phyloP scores from a whole-genome alignment of 2,888 invertebrate species.

The Cyclophora punctaria region DNA sequence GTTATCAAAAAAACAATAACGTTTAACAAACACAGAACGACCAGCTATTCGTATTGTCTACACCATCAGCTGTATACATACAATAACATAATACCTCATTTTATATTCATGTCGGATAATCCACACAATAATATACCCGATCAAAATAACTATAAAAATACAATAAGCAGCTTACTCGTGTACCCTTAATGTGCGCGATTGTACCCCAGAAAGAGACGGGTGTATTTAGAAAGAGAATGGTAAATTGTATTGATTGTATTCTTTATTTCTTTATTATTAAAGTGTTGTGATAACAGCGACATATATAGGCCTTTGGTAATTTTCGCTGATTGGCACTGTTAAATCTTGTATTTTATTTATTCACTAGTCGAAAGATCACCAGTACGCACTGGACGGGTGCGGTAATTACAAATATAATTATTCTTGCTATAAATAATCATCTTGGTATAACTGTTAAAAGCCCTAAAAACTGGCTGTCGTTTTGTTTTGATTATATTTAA shows the following conservation, averaged over 20 bases:
- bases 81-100: constrained; percentile 59
- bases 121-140: constrained; percentile 56
- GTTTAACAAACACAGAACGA: constrained; percentile 26
- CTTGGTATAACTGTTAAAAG: no score
- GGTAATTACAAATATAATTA: no score
- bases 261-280: constrained; percentile 3
- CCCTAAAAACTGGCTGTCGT: no score
- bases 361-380: no score
- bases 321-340: no score
- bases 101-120: constrained; percentile 64
- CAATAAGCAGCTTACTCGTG: constrained; percentile 71
- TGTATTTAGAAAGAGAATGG: neutral
- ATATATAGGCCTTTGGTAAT: no score
- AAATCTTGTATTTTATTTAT: no score
- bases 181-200: constrained; percentile 55
- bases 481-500: no score
- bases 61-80: constrained; percentile 67
- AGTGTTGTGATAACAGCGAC: no score
- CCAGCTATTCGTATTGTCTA: constrained; percentile 62
- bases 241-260: neutral
- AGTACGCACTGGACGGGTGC: no score
- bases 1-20: constrained; percentile 46
- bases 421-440: no score
- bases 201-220: constrained; percentile 29
- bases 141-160: constrained; percentile 75